These are phyloP conservation scores for Euspilapteryx auroguttella DNA, from an alignment of 2,888 invertebrate species.

Conservation along the genomic window DNA sequence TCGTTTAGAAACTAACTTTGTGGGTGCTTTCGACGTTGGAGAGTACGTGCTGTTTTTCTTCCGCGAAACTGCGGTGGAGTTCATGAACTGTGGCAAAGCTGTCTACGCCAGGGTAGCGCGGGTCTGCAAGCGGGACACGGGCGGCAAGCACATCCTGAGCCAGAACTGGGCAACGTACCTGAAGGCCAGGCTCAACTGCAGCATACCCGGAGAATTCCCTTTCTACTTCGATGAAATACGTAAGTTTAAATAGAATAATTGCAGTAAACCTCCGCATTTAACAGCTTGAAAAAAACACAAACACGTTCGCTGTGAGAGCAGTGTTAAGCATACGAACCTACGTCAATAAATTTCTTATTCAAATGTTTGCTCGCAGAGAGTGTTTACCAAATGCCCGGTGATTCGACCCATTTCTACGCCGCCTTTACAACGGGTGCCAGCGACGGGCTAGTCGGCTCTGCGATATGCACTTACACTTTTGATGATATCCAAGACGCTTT, in stretches of 20 bases:
- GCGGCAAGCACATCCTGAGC: conserved; percentile 65
- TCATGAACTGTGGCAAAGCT: conserved; percentile 70
- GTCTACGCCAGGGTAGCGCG: conserved; percentile 74
- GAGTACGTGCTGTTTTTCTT: conserved; percentile 74
- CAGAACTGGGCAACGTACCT: conserved; percentile 71
- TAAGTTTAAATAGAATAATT: too few species aligned
- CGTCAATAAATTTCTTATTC: too few species aligned
- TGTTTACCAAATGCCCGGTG: conserved; percentile 66
- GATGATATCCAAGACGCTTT: conserved; percentile 67
- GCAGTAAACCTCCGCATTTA: too few species aligned
- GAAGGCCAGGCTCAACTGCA: conserved; percentile 70
- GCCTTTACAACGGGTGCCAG: conserved; percentile 69
- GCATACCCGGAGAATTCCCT: conserved; percentile 72
- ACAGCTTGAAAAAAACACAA: too few species aligned
- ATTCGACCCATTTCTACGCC: conserved; percentile 65
- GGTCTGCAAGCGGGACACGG: conserved; percentile 71
- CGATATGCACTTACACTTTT: conserved; percentile 70
- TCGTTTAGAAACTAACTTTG: conserved; percentile 77
- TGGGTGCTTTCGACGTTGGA: conserved; percentile 69
- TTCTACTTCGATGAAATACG: conserved; percentile 78
- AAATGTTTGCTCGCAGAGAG: conserved; percentile 68
- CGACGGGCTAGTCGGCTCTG: conserved; percentile 69
- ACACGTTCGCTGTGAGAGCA: too few species aligned
- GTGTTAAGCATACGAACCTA: too few species aligned
- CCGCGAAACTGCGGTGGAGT: conserved; percentile 69